phyloP scores from a whole-genome alignment of 2,888 invertebrate species.

The Eupithecia pulchellata region DNA sequence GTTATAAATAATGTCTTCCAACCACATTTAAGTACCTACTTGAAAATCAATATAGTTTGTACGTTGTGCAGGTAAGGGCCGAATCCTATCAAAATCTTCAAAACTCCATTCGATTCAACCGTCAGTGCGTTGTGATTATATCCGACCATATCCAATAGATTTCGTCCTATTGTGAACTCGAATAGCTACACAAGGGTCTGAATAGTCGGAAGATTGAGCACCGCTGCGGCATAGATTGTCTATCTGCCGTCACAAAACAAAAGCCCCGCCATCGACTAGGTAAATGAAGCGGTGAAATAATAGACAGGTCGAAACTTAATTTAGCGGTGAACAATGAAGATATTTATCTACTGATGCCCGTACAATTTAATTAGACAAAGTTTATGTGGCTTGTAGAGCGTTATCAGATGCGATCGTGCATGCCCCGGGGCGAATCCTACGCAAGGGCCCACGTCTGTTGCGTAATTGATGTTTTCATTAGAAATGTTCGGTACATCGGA shows the following conservation, averaged over 20 bases:
- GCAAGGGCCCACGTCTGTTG: conserved; percentile 50
- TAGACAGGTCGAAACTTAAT: conserved; percentile 73
- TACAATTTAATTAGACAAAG: conserved; percentile 82
- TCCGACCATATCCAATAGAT: neutral
- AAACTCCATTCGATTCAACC: neutral
- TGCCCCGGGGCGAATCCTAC: conserved; percentile 59
- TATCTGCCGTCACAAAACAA: conserved; percentile 38
- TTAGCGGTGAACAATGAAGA: conserved; percentile 81
- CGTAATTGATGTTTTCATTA: conserved; percentile 59
- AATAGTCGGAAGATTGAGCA: neutral
- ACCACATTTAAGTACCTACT: neutral
- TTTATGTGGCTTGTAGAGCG: conserved; percentile 72
- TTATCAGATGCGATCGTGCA: conserved; percentile 70
- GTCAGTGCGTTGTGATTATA: neutral
- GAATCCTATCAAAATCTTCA: conserved; percentile 1
- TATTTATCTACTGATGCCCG: conserved; percentile 77
- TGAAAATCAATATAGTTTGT: neutral
- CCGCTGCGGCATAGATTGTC: conserved; percentile 34
- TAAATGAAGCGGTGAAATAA: conserved; percentile 61
- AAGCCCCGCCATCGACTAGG: conserved; percentile 46
- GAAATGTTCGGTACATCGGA: conserved; percentile 28
- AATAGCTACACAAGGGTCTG: neutral
- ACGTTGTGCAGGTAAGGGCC: neutral
- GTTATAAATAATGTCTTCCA: neutral
- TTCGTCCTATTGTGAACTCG: neutral